phyloP scores from a whole-genome alignment of 2,113 vertebrate genomes.

The Tachycineta bicolor region DNA sequence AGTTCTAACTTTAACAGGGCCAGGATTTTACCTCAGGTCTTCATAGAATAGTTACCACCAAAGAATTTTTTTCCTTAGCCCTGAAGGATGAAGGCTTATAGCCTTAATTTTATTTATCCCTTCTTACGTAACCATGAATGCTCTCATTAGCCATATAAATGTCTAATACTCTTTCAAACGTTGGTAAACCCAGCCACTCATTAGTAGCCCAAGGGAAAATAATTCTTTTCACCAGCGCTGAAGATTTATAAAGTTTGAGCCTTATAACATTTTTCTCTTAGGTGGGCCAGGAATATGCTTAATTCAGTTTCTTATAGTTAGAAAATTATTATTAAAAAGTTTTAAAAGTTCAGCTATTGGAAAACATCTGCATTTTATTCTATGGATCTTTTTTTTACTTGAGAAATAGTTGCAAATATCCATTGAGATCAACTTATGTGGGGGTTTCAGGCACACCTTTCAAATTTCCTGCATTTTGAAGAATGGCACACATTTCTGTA shows the following conservation, averaged over 20 bases:
- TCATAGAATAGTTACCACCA: neutral
- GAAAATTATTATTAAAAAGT: neutral
- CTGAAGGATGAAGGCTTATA: slow-evolving; percentile 7
- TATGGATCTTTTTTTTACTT: neutral
- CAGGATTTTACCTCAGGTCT: slow-evolving; percentile 41
- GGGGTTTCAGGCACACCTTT: neutral
- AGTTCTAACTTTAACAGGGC: slow-evolving; percentile 41
- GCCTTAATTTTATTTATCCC: slow-evolving; percentile 47
- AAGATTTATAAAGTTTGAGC: neutral
- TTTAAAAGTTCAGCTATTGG: neutral
- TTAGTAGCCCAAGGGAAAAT: slow-evolving; percentile 27
- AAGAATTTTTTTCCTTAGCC: neutral
- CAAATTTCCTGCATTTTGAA: neutral
- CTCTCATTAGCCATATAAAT: slow-evolving; percentile 29
- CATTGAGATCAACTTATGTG: neutral
- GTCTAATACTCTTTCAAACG: slow-evolving; percentile 34
- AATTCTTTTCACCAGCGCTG: neutral
- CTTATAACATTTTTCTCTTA: neutral
- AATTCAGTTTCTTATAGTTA: neutral
- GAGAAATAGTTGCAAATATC: neutral
- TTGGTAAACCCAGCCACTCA: neutral
- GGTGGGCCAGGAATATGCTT: neutral
- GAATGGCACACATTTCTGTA: neutral
- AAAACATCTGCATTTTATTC: neutral
- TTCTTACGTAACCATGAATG: neutral